Conservation (phyloP, 1,140 invertebrate genomes). For the Orussus abietinus region DNA sequence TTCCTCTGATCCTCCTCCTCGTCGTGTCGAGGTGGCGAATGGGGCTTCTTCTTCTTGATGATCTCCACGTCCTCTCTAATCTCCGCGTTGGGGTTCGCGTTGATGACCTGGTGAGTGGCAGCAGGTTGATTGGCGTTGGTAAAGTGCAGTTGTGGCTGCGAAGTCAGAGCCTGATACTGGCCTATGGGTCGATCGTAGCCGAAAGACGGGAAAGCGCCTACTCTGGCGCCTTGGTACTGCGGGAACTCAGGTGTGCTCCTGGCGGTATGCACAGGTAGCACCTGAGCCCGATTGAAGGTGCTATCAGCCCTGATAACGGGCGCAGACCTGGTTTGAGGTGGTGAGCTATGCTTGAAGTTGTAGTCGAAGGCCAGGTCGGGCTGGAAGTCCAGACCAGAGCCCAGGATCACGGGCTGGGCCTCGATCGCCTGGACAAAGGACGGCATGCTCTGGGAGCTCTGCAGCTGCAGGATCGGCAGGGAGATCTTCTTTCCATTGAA, state of each 20-base stretch:
- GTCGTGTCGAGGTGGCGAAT: constrained; percentile 20
- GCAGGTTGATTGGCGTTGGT: constrained; percentile 1
- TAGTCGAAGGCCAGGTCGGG: constrained; percentile 23
- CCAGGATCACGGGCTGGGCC: constrained; percentile 26
- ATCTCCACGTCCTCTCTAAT: constrained; percentile 43
- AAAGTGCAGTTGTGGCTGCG: constrained; percentile 44
- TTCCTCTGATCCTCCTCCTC: constrained; percentile 12
- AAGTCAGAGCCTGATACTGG: constrained; percentile 31
- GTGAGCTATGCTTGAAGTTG: constrained; percentile 15
- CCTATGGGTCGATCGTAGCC: constrained; percentile 6
- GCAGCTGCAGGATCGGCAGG: constrained; percentile 23
- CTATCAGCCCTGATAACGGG: too few relatives aligned
- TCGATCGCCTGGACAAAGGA: constrained; percentile 20
- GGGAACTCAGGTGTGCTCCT: constrained; percentile 27
- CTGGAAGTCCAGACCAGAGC: constrained; percentile 21
- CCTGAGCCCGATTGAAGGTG: constrained; percentile 29
- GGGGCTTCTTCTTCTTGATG: constrained; percentile 38
- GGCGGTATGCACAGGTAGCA: constrained; percentile 25
- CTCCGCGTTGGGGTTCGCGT: constrained; percentile 22
- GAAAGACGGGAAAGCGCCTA: constrained; percentile 15
- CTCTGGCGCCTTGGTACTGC: constrained; percentile 26
- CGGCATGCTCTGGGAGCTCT: constrained; percentile 17
- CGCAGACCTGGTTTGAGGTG: constrained; percentile 12
- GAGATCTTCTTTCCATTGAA: constrained; percentile 18
- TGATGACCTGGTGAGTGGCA: constrained; percentile 2